These are phyloP conservation scores for Apogon hyalosoma DNA, from an alignment of 2,797 vertebrate species.

Conservation along the genomic window DNA sequence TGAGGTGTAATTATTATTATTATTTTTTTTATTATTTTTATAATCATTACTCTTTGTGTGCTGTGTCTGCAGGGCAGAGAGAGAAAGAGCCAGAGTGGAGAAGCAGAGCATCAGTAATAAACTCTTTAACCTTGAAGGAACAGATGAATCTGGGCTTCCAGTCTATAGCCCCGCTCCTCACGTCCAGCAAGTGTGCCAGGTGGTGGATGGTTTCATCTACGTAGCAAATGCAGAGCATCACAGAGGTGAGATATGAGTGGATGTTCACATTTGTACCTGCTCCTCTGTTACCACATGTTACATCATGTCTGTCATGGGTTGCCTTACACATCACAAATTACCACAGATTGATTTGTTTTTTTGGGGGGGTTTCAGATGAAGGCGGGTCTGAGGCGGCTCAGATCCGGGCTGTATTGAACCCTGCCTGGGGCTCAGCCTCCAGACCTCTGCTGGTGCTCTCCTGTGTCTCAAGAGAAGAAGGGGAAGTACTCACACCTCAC, in stretches of 20 bases:
- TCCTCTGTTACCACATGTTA: background rate
- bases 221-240: conserved; percentile 91
- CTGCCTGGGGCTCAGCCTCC: conserved; percentile 76
- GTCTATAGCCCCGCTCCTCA: conserved; percentile 86
- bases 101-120: conserved; percentile 86
- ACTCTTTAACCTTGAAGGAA: conserved; percentile 86
- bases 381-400: conserved; percentile 85
- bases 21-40: background rate
- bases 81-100: conserved; percentile 88
- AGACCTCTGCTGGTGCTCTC: conserved; percentile 92
- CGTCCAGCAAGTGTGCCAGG: conserved; percentile 91
- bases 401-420: conserved; percentile 88
- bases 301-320: background rate
- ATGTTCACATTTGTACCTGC: background rate
- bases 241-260: conserved; percentile 79
- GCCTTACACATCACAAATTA: background rate
- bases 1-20: background rate
- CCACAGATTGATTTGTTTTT: background rate
- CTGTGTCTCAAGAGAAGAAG: conserved; percentile 84
- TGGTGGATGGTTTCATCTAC: conserved; percentile 94
- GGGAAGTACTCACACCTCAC: background rate
- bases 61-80: conserved; percentile 86
- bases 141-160: conserved; percentile 72
- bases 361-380: conserved; percentile 58
- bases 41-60: conserved; percentile 17